Base-by-base conservation (phyloP, 2,113 vertebrate species). In the Bufo gargarizans region DNA sequence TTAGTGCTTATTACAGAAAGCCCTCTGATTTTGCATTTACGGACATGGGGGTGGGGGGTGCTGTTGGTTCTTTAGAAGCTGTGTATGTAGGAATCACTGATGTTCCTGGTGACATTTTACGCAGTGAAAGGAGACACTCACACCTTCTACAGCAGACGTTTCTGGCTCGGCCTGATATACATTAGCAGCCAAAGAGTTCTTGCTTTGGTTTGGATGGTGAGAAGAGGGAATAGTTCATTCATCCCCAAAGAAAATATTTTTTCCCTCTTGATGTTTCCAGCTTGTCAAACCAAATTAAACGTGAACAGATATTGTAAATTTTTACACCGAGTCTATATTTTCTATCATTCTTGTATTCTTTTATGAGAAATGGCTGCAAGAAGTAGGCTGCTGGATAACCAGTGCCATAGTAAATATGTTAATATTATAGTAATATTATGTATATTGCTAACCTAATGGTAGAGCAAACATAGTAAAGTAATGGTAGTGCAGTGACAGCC, bases 201-300 rank as follows among this genome's bases (percentile, higher is more conserved):
- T 78, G 50, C 77, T 19, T 56, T 56, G 49, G 49, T 78, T 78
- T 78, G 77, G 77, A 78, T 78, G 50, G 77, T 56, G 45, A 55
- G 77, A 78, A 78, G n/a, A 78, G 50, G 50, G 77, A 56, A 78
- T 56, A 78, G 50, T 78, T 78, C 50, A 78, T 78, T 78, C 50
- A 78, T 78, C 77, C 49, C 50, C 77, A 76, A 53, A 53, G 20
- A 55, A 78, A 78, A 53, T 78, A 78, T 78, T 78, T 78, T 55
- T 53, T 78, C 77, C 50, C 6, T 78, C 77, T 78, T 56, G 50
- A 78, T 78, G 77, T 78, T 78, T 78, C 77, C 77, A 78, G 50
- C 77, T 78, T 78, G 77, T 56, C 50, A 78, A 78, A 78, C 45
- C 11, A 56, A 78, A 20, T 56, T 56, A 78, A 55, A 55, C 56